Conservation (phyloP, 2,113 vertebrate species). For the Benitochromis conjunctus region DNA sequence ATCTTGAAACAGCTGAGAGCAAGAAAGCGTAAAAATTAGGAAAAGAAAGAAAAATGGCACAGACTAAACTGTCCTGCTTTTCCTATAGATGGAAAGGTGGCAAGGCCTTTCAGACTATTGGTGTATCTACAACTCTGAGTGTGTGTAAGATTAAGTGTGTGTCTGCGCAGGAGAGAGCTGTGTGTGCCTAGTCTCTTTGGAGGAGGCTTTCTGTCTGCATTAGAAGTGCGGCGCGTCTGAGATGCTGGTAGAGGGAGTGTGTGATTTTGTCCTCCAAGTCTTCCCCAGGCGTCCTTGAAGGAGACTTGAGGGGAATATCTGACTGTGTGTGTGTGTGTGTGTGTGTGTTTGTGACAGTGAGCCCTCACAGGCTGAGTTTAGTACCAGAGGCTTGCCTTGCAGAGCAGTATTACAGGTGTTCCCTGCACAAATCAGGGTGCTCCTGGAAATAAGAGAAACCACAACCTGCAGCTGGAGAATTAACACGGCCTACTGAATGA, state of each 20-base stretch:
- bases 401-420: slow-evolving; percentile 58
- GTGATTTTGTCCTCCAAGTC: slow-evolving; percentile 73
- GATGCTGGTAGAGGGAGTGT: slow-evolving; percentile 62
- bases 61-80: slow-evolving; percentile 41
- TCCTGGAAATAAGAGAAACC: slow-evolving; percentile 30
- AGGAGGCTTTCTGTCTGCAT: slow-evolving; percentile 64
- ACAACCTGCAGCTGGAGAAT: slow-evolving; percentile 25
- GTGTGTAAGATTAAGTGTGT: slow-evolving; percentile 24
- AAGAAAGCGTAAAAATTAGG: slow-evolving; percentile 14
- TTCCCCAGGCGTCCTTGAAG: slow-evolving; percentile 71
- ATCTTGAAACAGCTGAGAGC: slow-evolving; percentile 55
- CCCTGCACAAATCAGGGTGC: slow-evolving; percentile 33
- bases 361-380: slow-evolving; percentile 42
- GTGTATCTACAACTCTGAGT: slow-evolving; percentile 28
- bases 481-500: slow-evolving; percentile 24
- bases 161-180: neutral
- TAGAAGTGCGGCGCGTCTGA: slow-evolving; percentile 59
- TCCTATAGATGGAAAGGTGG: slow-evolving; percentile 41
- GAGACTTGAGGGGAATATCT: slow-evolving; percentile 62
- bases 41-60: slow-evolving; percentile 39
- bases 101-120: slow-evolving; percentile 50
- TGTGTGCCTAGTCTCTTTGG: slow-evolving; percentile 51
- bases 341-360: slow-evolving; percentile 10
- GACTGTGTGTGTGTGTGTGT: slow-evolving; percentile 16
- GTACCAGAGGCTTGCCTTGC: slow-evolving; percentile 50